Evolutionary conservation across 1,140 invertebrate genomes (phyloP).

Genomic region (Diuraphis noxia): DNA sequence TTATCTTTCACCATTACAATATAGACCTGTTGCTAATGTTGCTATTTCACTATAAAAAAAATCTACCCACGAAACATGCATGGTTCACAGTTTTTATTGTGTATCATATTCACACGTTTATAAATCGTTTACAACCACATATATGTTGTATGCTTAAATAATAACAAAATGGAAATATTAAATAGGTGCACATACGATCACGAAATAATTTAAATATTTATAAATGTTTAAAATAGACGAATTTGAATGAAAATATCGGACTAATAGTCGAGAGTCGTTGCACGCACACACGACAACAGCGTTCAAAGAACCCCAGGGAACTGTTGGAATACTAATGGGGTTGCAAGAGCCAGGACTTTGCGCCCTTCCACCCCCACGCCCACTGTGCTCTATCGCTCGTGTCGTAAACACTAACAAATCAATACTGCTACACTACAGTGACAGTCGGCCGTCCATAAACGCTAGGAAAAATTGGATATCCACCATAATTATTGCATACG

Average conservation of each 20-base stretch:
- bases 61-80: slow-evolving; percentile 38
- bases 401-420: slow-evolving; percentile 53
- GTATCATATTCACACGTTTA: slow-evolving; percentile 1
- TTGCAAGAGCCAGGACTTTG: slow-evolving; percentile 44
- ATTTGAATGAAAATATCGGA: background rate
- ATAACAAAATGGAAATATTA: background rate
- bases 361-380: slow-evolving; percentile 24
- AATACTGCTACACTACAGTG: slow-evolving; percentile 48
- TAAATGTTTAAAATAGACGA: background rate
- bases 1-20: background rate
- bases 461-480: slow-evolving; percentile 21
- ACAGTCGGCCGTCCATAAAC: slow-evolving; percentile 31
- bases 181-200: background rate
- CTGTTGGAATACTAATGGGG: slow-evolving; percentile 53
- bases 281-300: slow-evolving; percentile 8
- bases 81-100: background rate
- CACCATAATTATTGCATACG: background rate
- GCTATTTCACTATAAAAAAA: slow-evolving; percentile 31
- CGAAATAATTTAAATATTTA: background rate
- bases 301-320: slow-evolving; percentile 50
- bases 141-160: background rate
- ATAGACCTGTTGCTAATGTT: slow-evolving; percentile 45
- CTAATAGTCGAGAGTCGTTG: background rate
- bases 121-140: background rate
- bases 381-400: slow-evolving; percentile 6